phyloP scores from a whole-genome alignment of 2,797 vertebrate genomes.

The Novumbra hubbsi region DNA sequence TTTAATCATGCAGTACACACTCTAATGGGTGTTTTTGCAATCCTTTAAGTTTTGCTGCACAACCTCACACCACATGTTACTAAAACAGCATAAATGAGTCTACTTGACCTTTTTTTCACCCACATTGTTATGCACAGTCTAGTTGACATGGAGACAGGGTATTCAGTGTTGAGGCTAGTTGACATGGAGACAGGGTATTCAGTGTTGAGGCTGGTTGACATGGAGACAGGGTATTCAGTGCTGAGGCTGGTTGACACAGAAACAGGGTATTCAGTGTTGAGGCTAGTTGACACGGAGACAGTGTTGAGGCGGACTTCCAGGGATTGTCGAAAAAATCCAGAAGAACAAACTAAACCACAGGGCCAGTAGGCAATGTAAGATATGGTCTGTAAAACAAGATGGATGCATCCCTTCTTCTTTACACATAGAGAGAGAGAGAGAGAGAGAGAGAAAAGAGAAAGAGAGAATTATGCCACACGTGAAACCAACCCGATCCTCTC shows the following conservation, averaged over 20 bases:
- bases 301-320: not conserved
- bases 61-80: not conserved
- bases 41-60: not conserved
- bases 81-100: not conserved
- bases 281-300: no score
- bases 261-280: not conserved
- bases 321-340: not conserved
- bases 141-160: not conserved
- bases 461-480: not conserved
- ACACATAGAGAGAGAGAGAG: not conserved
- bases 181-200: not conserved
- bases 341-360: not conserved
- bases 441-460: no score
- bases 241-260: not conserved
- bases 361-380: not conserved
- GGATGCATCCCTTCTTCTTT: not conserved
- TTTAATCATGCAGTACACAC: constrained; percentile 64
- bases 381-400: not conserved
- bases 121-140: not conserved
- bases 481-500: not conserved
- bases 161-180: not conserved
- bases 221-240: not conserved
- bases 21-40: constrained; percentile 15
- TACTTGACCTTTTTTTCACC: not conserved
- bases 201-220: not conserved